Base-by-base conservation (phyloP, 2,797 vertebrate genomes). In the Mastacembelus armatus region DNA sequence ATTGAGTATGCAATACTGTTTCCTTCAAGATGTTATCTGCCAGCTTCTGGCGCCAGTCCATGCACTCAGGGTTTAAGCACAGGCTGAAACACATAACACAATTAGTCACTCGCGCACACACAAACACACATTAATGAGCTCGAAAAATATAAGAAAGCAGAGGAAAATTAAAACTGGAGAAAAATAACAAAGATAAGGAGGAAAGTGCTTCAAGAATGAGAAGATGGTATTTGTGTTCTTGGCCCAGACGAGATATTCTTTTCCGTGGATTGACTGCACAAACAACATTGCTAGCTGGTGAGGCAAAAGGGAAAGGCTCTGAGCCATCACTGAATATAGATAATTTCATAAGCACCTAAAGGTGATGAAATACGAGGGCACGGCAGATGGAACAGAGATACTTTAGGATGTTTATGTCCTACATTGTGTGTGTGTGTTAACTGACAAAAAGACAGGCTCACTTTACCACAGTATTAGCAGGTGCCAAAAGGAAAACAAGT, bases 11-110 rank as follows among this genome's bases (percentile, higher is more conserved):
- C 92, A 93, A 94, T 94, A 93, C 91, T 96, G 93, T 95, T 96
- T 97, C 94, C 94, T 94, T 93, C 85, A 85, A 95, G 95, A 98
- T 97, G 88, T 92, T 96, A 99, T 97, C 96, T 91, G 71, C 78
- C 78, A 71, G 58, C 48, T 47, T 84, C 90, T 97, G 96, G 96
- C 94, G 33, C 22, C 0, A 3, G 15, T 94, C 94, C 94, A 87
- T 74, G 82, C 68, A 86, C 89, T 90, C 88, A 84, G 74, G 70
- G 78, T 74, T 71, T 44, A 66, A 16, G 59, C 72, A 29, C 83
- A 87, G 71, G 84, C 85, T 7, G 59, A 74, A 80, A 89, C 85
- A 78, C 72, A 87, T 71, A 22, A 70, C n/a, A 75, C 60, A 61
- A 66, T 77, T 66, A 78, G 56, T 81, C 76, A 79, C 35, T 22